Base-by-base conservation (phyloP, 2,113 vertebrate species). In the Anthoscopus minutus region DNA sequence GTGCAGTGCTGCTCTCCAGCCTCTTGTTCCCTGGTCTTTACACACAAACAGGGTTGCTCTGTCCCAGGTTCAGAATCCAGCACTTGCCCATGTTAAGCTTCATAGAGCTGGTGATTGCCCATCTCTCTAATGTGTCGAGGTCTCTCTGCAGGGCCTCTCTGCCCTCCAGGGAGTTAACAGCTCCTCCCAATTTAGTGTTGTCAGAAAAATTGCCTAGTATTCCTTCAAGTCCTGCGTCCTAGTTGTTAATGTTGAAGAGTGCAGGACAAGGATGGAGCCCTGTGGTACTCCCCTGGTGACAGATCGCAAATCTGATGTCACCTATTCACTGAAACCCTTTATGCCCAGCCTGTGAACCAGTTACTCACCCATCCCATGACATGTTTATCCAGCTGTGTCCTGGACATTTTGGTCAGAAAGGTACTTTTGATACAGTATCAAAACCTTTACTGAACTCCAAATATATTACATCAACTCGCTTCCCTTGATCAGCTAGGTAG, bases 101-200 rank as follows among this genome's bases (percentile, higher is more conserved):
- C n/a, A 17, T 28, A 25, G 4, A 5, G 7, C 2, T 67, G n/a
- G 11, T 31, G 30, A 53, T 38, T 67, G 30, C n/a, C 24, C 28
- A n/a, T 38, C 28, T 44, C 42, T 35, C 31, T 48, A 1, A 48
- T 44, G 57, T 58, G 15, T 65, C 0, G 0, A 16, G 10, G 4
- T 57, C 37, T 70, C 18, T 38, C n/a, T 70, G n/a, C 56, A 40
- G 56, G n/a, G 47, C n/a, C 40, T 65, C 37, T 66, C 61, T 40
- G 38, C n/a, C n/a, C 54, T 54, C 0, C 0, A 60, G 30, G 66
- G 38, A 31, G 11, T 35, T 60, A 22, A 31, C 21, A 76, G n/a
- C 30, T 61, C 18, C 47, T 48, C 30, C 30, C 40, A 48, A 2
- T 42, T 48, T 42, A 54, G 47, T 61, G n/a, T 54, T 1, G 1